Evolutionary conservation across 2,113 vertebrate genomes (phyloP).

Genomic region (Columba janthina): DNA sequence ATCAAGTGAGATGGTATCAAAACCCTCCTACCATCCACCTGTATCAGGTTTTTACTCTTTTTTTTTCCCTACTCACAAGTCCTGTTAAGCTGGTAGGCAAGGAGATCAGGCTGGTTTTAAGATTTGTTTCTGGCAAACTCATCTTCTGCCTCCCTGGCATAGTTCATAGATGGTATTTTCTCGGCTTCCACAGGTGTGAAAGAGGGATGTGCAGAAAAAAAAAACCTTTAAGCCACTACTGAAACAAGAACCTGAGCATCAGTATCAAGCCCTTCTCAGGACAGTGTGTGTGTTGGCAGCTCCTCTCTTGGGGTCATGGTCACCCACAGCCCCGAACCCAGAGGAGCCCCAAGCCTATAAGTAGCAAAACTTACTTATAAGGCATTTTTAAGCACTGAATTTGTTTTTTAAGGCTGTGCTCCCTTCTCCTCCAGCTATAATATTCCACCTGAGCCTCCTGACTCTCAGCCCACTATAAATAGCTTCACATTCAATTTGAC

Average conservation of each 20-base stretch:
- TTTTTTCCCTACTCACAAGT: neutral
- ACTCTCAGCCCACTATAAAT: neutral
- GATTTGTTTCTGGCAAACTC: neutral
- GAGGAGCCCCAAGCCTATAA: neutral
- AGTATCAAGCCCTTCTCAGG: neutral
- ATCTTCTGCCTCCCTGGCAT: neutral
- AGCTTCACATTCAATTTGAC: neutral
- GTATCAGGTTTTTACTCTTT: neutral
- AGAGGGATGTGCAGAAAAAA: neutral
- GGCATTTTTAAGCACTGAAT: neutral
- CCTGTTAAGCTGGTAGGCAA: neutral
- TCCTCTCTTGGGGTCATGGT: accelerated
- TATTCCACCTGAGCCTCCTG: neutral
- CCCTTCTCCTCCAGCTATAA: neutral
- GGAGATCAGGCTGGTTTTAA: neutral
- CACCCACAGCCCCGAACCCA: neutral
- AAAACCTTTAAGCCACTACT: neutral
- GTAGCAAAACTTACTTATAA: neutral
- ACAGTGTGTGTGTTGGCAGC: neutral
- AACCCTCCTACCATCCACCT: neutral
- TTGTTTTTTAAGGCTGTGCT: neutral
- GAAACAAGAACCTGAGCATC: neutral
- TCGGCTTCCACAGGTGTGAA: neutral
- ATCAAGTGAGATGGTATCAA: neutral
- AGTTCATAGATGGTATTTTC: neutral